These are phyloP conservation scores for Bucco capensis DNA, from an alignment of 2,113 vertebrate species.

Conservation along the genomic window DNA sequence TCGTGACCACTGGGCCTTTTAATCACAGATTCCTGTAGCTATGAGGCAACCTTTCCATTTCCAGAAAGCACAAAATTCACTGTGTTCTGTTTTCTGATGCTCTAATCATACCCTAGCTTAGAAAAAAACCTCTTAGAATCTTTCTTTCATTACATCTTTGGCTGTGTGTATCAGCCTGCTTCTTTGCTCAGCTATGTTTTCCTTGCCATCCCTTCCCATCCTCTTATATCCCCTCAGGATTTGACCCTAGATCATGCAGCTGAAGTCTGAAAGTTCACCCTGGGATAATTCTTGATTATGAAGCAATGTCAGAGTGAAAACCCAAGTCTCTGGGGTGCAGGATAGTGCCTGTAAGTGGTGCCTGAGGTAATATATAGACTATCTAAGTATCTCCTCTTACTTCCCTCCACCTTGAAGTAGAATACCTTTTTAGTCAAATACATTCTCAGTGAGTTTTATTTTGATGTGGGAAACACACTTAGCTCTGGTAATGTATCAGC, in stretches of 20 bases:
- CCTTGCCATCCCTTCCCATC: slow-evolving; percentile 5
- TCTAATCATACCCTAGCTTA: background rate
- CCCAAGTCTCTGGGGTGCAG: background rate
- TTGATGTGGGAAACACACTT: slow-evolving; percentile 18
- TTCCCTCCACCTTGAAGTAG: background rate
- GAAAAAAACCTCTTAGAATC: background rate
- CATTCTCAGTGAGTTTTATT: slow-evolving; percentile 39
- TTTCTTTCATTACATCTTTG: slow-evolving; percentile 16
- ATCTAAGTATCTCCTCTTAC: background rate
- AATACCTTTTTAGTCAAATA: slow-evolving; percentile 9
- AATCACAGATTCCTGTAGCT: background rate
- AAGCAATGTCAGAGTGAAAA: slow-evolving; percentile 20
- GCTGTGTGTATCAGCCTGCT: background rate
- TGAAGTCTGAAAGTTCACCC: background rate
- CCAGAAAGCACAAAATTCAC: background rate
- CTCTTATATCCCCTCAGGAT: slow-evolving; percentile 31
- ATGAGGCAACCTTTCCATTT: background rate
- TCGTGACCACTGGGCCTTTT: background rate
- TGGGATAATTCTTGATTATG: slow-evolving; percentile 39
- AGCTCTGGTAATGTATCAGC: background rate
- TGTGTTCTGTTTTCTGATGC: background rate
- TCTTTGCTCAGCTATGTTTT: slow-evolving; percentile 23
- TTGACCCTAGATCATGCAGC: background rate
- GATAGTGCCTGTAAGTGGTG: slow-evolving; percentile 26
- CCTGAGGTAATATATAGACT: background rate